Evolutionary conservation across 2,113 vertebrate species (phyloP), one percentile per base, ranked within the genome.

Genomic region (Typhlomys cinereus): DNA sequence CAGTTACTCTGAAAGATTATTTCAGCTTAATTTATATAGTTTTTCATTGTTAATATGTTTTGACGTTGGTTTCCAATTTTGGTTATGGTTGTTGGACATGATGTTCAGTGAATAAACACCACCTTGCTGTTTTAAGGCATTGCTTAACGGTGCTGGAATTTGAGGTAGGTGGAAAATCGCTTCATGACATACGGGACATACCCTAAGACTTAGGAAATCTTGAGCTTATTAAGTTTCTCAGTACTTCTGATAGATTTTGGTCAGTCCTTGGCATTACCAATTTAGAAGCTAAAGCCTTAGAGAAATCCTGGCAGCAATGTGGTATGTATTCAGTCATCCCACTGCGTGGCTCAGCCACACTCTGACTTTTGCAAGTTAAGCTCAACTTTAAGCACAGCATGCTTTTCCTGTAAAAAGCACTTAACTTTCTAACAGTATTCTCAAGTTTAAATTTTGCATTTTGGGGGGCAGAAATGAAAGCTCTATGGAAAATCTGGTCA

Each of bases 111-210:
- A 86, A 75, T 93, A 89, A n/a, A 70, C 73, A 87, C 71, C 88
- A 46, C 70, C 59, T 91, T 94, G 71, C 73, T 95, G 67, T 95
- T 96, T 94, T 90, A 95, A 88, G 66, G 61, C 85, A 94, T 91
- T 94, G 84, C 48, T 91, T 94, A 93, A 94, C 89, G 74, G 17
- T 88, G 23, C 85, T 94, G 93, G 88, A 91, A 95, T 95, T 94
- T 61, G 74, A 94, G 88, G 93, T 94, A 82, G 88, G 78, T 95
- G 69, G 90, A 90, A 94, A 92, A n/a, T 94, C 64, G 75, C 39
- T 95, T 95, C 54, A 48, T 85, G 54, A 62, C 92, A 96, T 95
- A 54, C 93, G 41, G 57, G 36, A 80, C 41, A 86, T 89, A 88
- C 54, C 54, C 44, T 89, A 18, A 54, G 20, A 91, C 36, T 87